Percentiles rank a stretch among this genome's conserved stretches.
These are phyloP conservation scores for Cryptocephalus moraei DNA, from an alignment of 2,888 invertebrate genomes.

Conservation along the genomic window DNA sequence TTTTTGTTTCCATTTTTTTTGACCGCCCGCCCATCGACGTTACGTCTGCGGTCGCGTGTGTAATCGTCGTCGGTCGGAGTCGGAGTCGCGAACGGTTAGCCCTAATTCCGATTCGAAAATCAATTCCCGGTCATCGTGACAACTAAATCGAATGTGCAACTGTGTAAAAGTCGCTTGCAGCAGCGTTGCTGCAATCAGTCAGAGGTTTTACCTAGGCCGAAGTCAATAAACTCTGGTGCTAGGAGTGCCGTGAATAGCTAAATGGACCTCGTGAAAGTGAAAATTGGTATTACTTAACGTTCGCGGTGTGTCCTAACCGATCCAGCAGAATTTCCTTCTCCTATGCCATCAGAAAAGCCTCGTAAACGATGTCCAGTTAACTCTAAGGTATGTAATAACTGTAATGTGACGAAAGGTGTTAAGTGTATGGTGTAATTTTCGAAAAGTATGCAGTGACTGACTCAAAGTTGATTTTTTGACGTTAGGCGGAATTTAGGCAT, in stretches of 20 bases:
- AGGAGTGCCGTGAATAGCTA: conserved; percentile 37
- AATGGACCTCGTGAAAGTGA: conserved; percentile 34
- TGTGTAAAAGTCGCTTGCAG: conserved; percentile 8
- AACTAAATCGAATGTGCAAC: conserved; percentile 10
- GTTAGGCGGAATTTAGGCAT: conserved; percentile 27
- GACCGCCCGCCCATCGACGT: conserved; percentile 4
- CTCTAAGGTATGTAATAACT: no score
- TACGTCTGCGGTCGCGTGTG: conserved; percentile 1
- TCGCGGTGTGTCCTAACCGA: conserved; percentile 1
- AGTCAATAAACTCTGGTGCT: conserved; percentile 37
- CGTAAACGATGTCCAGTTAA: conserved; percentile 4
- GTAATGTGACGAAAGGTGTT: conserved; percentile 6
- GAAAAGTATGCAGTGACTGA: background rate
- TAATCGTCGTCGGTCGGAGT: background rate
- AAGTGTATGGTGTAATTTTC: conserved; percentile 8
- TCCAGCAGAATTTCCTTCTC: background rate
- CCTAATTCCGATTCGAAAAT: background rate
- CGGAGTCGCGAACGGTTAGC: background rate
- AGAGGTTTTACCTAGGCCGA: conserved; percentile 25
- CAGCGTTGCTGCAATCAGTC: conserved; percentile 1
- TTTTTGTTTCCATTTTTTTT: conserved; percentile 22
- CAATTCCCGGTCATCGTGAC: background rate
- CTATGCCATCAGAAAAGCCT: background rate
- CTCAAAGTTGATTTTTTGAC: conserved; percentile 18
- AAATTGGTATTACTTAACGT: conserved; percentile 33